Percentiles rank a stretch among this genome's conserved stretches.
Evolutionary conservation across 2,113 vertebrate genomes (phyloP).

Genomic region (Cinclus mexicanus): DNA sequence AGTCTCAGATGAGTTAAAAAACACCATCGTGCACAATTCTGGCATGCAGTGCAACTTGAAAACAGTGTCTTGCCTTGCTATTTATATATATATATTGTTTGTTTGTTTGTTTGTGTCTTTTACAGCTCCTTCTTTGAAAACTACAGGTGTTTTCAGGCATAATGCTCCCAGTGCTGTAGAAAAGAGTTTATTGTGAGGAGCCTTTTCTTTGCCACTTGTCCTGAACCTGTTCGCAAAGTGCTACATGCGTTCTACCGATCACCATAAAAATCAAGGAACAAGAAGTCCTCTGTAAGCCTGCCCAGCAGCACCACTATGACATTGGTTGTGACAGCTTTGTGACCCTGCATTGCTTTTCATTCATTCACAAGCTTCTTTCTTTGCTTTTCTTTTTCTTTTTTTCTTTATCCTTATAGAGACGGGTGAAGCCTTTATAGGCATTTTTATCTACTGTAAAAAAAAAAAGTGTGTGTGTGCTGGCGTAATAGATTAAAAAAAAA

Average conservation of each 20-base stretch:
- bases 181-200: conserved; percentile 75
- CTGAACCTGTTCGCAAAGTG: conserved; percentile 82
- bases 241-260: conserved; percentile 83
- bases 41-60: conserved; percentile 63
- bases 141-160: conserved; percentile 86
- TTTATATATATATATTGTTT: conserved; percentile 30
- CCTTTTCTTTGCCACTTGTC: conserved; percentile 82
- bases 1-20: conserved; percentile 44
- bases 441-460: conserved; percentile 83
- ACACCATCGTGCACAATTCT: conserved; percentile 42
- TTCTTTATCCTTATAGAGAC: not conserved
- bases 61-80: conserved; percentile 47
- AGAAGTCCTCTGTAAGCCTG: conserved; percentile 80
- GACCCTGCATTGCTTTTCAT: conserved; percentile 85
- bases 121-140: conserved; percentile 71
- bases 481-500: not conserved
- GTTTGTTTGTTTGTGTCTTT: conserved; percentile 13
- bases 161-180: conserved; percentile 70
- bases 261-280: conserved; percentile 87
- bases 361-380: conserved; percentile 83
- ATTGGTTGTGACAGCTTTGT: conserved; percentile 81
- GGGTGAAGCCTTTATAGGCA: conserved; percentile 72
- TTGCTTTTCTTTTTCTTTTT: conserved; percentile 41
- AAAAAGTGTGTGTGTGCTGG: not conserved
- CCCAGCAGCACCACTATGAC: conserved; percentile 78